Percentiles rank a stretch among this genome's conserved stretches.
phyloP scores from a whole-genome alignment of 2,113 vertebrate genomes.

The Cervus canadensis region DNA sequence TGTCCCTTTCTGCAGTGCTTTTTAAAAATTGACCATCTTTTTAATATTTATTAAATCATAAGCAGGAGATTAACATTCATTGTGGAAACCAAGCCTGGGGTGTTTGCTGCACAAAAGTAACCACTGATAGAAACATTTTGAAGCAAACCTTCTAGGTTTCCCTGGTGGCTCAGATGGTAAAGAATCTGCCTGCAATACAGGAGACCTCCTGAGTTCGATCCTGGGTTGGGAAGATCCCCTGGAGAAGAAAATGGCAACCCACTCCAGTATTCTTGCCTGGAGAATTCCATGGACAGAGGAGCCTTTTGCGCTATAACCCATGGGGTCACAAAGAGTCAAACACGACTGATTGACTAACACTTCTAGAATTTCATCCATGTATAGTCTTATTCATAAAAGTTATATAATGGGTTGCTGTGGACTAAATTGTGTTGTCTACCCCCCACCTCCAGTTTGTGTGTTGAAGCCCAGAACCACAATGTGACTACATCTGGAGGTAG shows the following conservation, averaged over 20 bases:
- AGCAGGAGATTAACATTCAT: background rate
- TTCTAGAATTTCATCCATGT: background rate
- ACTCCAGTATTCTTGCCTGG: background rate
- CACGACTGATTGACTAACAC: background rate
- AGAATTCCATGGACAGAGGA: background rate
- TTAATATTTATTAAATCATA: constrained; percentile 6
- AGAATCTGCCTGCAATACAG: background rate
- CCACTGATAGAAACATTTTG: background rate
- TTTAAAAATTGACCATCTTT: background rate
- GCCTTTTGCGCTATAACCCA: background rate
- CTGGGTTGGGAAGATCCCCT: background rate
- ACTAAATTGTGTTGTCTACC: background rate
- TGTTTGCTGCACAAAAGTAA: background rate
- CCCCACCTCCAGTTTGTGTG: background rate
- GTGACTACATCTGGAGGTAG: background rate
- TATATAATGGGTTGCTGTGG: background rate
- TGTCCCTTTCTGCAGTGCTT: background rate
- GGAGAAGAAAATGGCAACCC: background rate
- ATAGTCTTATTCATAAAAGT: background rate
- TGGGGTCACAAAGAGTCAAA: background rate
- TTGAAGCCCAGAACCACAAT: background rate
- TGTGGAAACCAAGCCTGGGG: background rate
- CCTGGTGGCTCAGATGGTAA: background rate
- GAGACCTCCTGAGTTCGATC: background rate
- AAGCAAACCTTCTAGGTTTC: background rate